Percentiles rank a stretch among this genome's conserved stretches.
Evolutionary conservation across 2,888 invertebrate genomes (phyloP).

Genomic region (Oscheius sp.): DNA sequence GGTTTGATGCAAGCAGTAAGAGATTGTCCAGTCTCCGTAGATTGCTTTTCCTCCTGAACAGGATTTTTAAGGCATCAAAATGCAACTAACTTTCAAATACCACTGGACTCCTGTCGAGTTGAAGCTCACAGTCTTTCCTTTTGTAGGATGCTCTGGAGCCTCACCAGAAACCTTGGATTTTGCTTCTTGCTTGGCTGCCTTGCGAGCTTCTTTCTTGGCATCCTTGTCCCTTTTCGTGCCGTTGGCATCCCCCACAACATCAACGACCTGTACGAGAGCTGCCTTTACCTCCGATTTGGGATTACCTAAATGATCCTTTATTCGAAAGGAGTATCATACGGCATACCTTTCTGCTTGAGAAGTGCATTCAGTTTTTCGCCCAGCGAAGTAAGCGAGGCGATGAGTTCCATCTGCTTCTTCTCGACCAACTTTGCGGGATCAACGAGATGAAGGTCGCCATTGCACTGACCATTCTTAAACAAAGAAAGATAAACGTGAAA

Average conservation of each 20-base stretch:
- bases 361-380: slow-evolving; percentile 20
- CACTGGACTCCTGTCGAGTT: neutral
- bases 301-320: neutral
- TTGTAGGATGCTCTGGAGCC: slow-evolving; percentile 24
- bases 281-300: neutral
- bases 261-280: neutral
- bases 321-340: no score
- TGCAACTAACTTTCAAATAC: no score
- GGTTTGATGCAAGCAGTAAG: slow-evolving; percentile 49
- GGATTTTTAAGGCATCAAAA: neutral
- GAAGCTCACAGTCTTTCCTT: slow-evolving; percentile 7
- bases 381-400: slow-evolving; percentile 6
- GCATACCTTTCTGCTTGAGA: slow-evolving; percentile 28
- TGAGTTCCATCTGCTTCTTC: slow-evolving; percentile 26
- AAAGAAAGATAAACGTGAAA: slow-evolving; percentile 1
- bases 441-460: slow-evolving; percentile 5
- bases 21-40: slow-evolving; percentile 52
- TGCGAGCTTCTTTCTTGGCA: slow-evolving; percentile 40
- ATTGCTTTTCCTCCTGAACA: slow-evolving; percentile 46
- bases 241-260: neutral
- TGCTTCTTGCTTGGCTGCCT: slow-evolving; percentile 54
- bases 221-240: slow-evolving; percentile 36
- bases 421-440: slow-evolving; percentile 23
- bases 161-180: slow-evolving; percentile 43
- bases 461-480: slow-evolving; percentile 12